A percentile compares a stretch with the other conserved stretches of the same genome.
These are phyloP conservation scores for Taxidea taxus DNA, from an alignment of 2,113 vertebrate species.

Conservation along the genomic window DNA sequence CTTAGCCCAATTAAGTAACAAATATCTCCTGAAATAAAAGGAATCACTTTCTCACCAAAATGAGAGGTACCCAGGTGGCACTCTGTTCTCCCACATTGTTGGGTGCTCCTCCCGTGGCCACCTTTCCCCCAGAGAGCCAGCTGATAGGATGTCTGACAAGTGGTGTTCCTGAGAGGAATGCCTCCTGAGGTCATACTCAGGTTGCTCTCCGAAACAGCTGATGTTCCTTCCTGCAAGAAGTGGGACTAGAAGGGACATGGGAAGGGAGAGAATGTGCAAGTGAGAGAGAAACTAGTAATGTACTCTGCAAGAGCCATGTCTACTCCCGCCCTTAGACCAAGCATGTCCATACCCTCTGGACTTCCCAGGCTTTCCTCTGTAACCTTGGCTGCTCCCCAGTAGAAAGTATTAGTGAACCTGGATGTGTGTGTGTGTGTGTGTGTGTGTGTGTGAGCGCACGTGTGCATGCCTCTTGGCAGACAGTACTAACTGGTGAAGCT, in stretches of 20 bases:
- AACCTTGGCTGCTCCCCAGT: background rate
- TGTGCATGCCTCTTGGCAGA: background rate
- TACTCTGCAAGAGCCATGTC: background rate
- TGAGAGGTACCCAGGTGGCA: background rate
- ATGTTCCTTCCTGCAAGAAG: background rate
- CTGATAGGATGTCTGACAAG: background rate
- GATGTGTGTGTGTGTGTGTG: background rate
- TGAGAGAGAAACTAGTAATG: background rate
- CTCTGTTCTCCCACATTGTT: background rate
- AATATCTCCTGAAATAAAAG: background rate
- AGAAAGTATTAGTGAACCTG: background rate
- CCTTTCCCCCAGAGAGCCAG: background rate
- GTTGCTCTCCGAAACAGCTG: background rate
- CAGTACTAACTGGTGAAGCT: background rate
- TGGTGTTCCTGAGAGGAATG: background rate
- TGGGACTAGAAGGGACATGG: accelerated
- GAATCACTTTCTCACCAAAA: background rate
- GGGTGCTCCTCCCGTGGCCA: background rate
- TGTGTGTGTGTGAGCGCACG: too few species aligned
- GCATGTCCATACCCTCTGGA: accelerated
- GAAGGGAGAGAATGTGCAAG: background rate
- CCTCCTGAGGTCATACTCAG: background rate
- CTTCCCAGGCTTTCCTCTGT: background rate
- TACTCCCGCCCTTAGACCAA: background rate
- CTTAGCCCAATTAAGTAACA: background rate